Evolutionary conservation across 2,113 vertebrate species (phyloP), one percentile per base, ranked within the genome.

Genomic region (Acrocephalus arundinaceus): DNA sequence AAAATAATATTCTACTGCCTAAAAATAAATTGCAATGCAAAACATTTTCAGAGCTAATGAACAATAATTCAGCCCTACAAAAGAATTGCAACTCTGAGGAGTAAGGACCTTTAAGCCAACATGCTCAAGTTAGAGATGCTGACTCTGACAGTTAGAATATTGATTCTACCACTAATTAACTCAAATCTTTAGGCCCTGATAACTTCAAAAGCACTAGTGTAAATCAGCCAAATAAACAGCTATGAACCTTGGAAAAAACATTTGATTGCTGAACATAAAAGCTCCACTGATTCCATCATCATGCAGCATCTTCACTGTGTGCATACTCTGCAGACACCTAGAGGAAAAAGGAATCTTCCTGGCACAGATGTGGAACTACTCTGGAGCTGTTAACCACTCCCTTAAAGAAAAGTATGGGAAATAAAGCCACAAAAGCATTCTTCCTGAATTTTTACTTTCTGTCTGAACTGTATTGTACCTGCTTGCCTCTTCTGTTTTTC

Each of bases 21-120:
- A 93, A 96, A 97, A 97, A 93, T 95, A 96, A 92, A 94, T 80
- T 95, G 94, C 58, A 9, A 96, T 66, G 72, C 76, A 97, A 97
- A 95, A 96, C 62, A 88, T 91, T 95, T 91, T 93, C 73, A 95
- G 92, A 94, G 57, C 83, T 93, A 91, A 91, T 78, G 91, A 96
- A 86, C 93, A 94, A 17, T 58, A 90, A 95, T 93, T 90, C 83
- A 93, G 61, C 78, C 61, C 73, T 75, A 68, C 54, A 67, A 49
- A 93, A 91, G 58, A 71, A 90, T 23, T 82, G 39, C 45, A 49
- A 18, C 76, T 81, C 28, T 43, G 33, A 94, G 31, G 33, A 90
- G 24, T 31, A 94, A 95, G 92, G 84, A 82, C 33, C 46, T 91
- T 68, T n/a, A 85, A 77, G 59, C n/a, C 39, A 92, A 82, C 51